These are phyloP conservation scores for Poecilia latipinna DNA, from an alignment of 2,113 vertebrate species.

Conservation along the genomic window DNA sequence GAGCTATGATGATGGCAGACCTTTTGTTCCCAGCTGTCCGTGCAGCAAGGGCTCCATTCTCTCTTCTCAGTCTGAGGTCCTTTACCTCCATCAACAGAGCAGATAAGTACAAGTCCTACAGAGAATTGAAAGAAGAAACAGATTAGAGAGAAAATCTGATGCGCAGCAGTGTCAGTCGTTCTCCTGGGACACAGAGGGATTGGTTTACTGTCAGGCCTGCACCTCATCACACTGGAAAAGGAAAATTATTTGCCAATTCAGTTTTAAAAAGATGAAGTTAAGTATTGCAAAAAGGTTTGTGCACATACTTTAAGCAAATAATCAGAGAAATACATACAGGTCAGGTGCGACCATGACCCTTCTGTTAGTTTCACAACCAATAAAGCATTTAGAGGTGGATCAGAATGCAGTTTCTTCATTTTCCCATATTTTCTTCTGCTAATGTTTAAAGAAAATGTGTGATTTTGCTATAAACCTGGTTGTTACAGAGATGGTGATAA, in stretches of 20 bases:
- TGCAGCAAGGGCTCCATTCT: conserved; percentile 48
- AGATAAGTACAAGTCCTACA: conserved; percentile 66
- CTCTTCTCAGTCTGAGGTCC: conserved; percentile 35
- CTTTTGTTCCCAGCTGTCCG: conserved; percentile 64
- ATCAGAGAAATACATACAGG: background rate
- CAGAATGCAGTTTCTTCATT: no score
- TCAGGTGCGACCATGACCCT: no score
- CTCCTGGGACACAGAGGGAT: conserved; percentile 35
- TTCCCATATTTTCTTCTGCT: no score
- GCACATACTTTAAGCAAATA: background rate
- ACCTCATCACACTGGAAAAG: conserved; percentile 41
- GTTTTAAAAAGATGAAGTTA: conserved; percentile 15
- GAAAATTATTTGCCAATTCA: conserved; percentile 20
- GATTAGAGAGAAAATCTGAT: conserved; percentile 71
- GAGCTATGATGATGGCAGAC: conserved; percentile 38
- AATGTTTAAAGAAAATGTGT: no score
- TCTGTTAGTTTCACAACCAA: no score
- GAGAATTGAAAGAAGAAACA: conserved; percentile 65
- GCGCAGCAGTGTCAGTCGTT: conserved; percentile 49
- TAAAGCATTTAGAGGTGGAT: no score
- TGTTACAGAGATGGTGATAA: no score
- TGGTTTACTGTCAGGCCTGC: conserved; percentile 56
- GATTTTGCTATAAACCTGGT: no score
- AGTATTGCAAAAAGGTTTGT: background rate
- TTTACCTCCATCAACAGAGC: conserved; percentile 57